Percentiles rank a stretch among this genome's conserved stretches.
These are phyloP conservation scores for Drosophila arizonae DNA, from an alignment of 1,140 invertebrate species.

Conservation along the genomic window DNA sequence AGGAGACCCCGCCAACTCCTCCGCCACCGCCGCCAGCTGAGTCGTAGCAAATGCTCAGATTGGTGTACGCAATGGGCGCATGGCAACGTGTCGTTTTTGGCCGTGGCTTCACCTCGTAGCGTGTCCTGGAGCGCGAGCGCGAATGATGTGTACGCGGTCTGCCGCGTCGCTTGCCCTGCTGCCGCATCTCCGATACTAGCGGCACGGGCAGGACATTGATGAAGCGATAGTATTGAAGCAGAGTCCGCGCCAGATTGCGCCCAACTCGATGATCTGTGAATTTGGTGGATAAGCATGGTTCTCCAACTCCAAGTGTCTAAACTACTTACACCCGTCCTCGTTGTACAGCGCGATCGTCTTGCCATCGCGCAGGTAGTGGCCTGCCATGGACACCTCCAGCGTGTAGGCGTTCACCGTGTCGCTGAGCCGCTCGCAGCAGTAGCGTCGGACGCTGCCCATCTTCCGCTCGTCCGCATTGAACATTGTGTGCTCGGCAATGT, in stretches of 20 bases:
- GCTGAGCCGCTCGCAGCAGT: slow-evolving; percentile 86
- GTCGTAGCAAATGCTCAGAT: slow-evolving; percentile 85
- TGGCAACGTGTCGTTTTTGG: slow-evolving; percentile 84
- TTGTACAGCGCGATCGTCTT: slow-evolving; percentile 91
- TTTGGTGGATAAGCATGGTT: not conserved
- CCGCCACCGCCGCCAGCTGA: slow-evolving; percentile 80
- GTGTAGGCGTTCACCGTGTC: slow-evolving; percentile 93
- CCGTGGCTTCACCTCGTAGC: slow-evolving; percentile 84
- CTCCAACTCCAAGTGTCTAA: too few species aligned
- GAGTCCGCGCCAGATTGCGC: slow-evolving; percentile 89
- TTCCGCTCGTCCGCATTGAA: slow-evolving; percentile 95
- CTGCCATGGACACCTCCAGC: slow-evolving; percentile 93
- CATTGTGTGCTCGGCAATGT: slow-evolving; percentile 90
- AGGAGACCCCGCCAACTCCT: slow-evolving; percentile 62
- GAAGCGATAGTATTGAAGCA: slow-evolving; percentile 91
- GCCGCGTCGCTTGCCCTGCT: slow-evolving; percentile 83
- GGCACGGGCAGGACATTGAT: slow-evolving; percentile 87
- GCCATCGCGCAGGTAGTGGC: slow-evolving; percentile 87
- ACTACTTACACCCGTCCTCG: slow-evolving; percentile 91
- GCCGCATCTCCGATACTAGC: slow-evolving; percentile 84
- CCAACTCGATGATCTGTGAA: slow-evolving; percentile 86
- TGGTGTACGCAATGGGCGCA: slow-evolving; percentile 85
- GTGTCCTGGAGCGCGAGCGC: slow-evolving; percentile 83
- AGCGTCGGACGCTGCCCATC: slow-evolving; percentile 93
- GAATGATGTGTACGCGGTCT: slow-evolving; percentile 83